Conservation (phyloP, 2,888 invertebrate genomes). For the Thymelicus sylvestris region DNA sequence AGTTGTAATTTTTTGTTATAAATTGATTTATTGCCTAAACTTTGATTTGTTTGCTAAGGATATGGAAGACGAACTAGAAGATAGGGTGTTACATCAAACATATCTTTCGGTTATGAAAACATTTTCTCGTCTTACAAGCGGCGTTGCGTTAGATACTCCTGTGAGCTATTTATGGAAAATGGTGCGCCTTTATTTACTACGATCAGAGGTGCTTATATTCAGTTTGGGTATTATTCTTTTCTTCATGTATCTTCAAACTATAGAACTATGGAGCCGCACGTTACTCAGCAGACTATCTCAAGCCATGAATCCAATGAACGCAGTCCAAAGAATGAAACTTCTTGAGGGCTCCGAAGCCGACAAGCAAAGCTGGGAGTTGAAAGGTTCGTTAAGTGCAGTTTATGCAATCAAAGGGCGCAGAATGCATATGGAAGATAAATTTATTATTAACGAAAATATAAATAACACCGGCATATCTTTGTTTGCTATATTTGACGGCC, state of each 20-base stretch:
- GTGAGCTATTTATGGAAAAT: constrained; percentile 91
- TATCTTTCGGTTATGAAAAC: constrained; percentile 94
- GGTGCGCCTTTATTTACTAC: constrained; percentile 90
- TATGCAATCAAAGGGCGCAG: constrained; percentile 96
- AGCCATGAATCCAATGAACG: constrained; percentile 86
- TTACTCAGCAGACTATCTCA: constrained; percentile 89
- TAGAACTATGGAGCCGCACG: constrained; percentile 92
- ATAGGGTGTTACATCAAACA: constrained; percentile 94
- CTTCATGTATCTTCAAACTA: constrained; percentile 92
- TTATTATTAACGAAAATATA: constrained; percentile 94
- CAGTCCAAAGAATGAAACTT: constrained; percentile 85
- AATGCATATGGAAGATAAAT: constrained; percentile 97
- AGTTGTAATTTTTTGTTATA: constrained; percentile 27
- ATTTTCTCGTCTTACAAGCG: constrained; percentile 92
- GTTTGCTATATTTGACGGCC: constrained; percentile 97
- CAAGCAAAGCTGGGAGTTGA: constrained; percentile 90
- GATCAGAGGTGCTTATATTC: constrained; percentile 91
- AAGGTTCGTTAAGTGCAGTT: constrained; percentile 90
- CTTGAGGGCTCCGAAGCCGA: constrained; percentile 83
- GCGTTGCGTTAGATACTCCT: constrained; percentile 90
- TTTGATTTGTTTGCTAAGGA: constrained; percentile 53
- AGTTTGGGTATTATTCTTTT: constrained; percentile 89
- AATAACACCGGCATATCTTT: constrained; percentile 93
- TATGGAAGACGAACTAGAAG: constrained; percentile 97
- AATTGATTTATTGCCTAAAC: constrained; percentile 39